Base-by-base conservation (phyloP, 2,888 invertebrate genomes). In the Spicauda simplicius region DNA sequence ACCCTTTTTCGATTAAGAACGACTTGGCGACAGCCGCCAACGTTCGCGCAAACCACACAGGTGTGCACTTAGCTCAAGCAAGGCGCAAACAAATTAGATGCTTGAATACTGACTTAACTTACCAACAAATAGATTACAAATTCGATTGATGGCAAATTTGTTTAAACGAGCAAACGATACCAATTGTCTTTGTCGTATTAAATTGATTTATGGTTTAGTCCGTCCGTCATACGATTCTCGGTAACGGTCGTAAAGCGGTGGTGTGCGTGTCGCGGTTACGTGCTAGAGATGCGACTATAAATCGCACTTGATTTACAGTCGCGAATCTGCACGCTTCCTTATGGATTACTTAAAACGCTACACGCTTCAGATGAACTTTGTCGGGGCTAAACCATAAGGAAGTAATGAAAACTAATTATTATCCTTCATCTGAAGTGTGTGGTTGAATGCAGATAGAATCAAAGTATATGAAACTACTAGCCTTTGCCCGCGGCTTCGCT, bases 161-260 rank as follows among this genome's bases (percentile, higher is more conserved):
- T 59, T 56, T 48, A 58, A 63, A 68, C 68, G 62, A 68, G 56
- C 70, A 71, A 70, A 74, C 73, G 73, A 74, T 78, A 77, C 81
- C 86, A 85, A 91, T 90, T 91, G 90, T 91, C 90, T 90, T 86
- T 81, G 81, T 78, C 72, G 81, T 73, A 77, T 88, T 87, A 90
- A 88, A 88, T 87, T 91, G 90, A 91, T 91, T 91, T 91, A 92
- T 85, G 81, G 71, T 85, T 80, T 73, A 77, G 83, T 84, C 75
- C 82, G 86, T 88, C 86, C 83, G 86, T 86, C 85, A 83, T 78
- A 78, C 76, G 79, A 76, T 88, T 87, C 87, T 80, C 69, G 81
- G 85, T 86, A 85, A 78, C 73, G 77, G 80, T 88, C 88, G 85
- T 90, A 89, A 89, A 89, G 78, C 73, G 79, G 78, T 77, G 81